Base-by-base conservation (phyloP, 2,113 vertebrate genomes). In the Odobenus rosmarus region DNA sequence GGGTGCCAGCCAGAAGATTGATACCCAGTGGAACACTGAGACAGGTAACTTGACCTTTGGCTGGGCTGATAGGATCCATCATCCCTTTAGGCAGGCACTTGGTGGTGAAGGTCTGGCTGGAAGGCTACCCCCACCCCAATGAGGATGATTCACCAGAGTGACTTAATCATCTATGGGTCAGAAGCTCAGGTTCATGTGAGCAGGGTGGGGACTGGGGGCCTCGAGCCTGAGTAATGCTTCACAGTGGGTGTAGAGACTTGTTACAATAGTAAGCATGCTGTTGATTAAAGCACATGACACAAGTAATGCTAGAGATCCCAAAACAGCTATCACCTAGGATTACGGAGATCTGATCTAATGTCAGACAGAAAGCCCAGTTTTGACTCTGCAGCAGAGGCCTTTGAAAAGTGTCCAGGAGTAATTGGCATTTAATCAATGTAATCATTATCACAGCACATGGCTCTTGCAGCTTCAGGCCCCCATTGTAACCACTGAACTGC, bases 351-450 rank as follows among this genome's bases (percentile, higher is more conserved):
- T 93, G 74, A 91, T 83, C 93, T 96, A 93, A 91, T 62, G 53
- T n/a, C 88, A 93, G 89, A 93, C 80, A 90, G 72, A 97, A 55
- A 88, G 71, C 88, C 72, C 83, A 87, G 92, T 69, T 91, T 92
- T 67, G 83, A n/a, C 49, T 88, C 36, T 83, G 82, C 21, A 55
- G 51, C 88, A 87, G 80, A 89, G 36, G 69, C 82, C 81, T 97
- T 93, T 85, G 81, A 94, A 91, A 95, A 74, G 18, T 88, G 53
- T 94, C 96, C 88, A 64, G 67, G 62, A 90, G 67, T 95, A 93
- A 97, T 67, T 96, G 94, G 95, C 92, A 83, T 90, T 90, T 91
- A 92, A 96, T 97, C 97, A 86, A 91, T 85, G 64, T 36, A 61
- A 84, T 92, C 87, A 87, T 83, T 80, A 88, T 81, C 46, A 28